Conservation (phyloP, 2,797 vertebrate genomes). For the Borostomias antarcticus region DNA sequence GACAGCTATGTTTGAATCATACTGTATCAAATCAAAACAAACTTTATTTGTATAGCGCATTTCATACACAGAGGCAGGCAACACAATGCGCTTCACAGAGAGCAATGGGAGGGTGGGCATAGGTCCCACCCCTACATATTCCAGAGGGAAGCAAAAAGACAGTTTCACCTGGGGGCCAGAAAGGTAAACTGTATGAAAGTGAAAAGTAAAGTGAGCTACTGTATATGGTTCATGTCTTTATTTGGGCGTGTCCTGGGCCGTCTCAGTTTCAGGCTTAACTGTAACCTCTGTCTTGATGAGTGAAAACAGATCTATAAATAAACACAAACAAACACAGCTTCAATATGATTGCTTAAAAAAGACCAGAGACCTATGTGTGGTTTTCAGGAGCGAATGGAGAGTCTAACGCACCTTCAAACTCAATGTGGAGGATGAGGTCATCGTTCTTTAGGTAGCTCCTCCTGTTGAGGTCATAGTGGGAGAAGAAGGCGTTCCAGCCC, state of each 20-base stretch:
- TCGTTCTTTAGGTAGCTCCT: constrained; percentile 80
- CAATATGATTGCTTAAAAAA: background rate
- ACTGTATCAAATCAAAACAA: no score
- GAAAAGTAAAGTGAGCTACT: no score
- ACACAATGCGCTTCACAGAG: no score
- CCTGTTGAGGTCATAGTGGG: constrained; percentile 69
- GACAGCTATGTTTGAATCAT: background rate
- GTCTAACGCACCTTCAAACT: constrained; percentile 74
- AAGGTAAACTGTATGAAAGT: no score
- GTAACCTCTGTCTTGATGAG: constrained; percentile 51
- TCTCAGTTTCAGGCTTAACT: constrained; percentile 5
- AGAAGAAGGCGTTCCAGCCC: constrained; percentile 73
- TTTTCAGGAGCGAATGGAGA: background rate
- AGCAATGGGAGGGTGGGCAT: no score
- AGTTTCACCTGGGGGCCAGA: no score
- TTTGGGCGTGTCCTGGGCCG: background rate
- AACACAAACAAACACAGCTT: no score
- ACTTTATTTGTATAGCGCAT: no score
- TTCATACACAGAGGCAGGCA: no score
- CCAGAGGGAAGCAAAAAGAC: no score
- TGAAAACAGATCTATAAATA: constrained; percentile 45
- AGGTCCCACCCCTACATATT: no score
- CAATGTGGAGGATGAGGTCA: constrained; percentile 79
- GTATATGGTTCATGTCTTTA: no score
- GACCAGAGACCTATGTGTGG: background rate